A percentile compares a stretch with the other conserved stretches of the same genome.
These are phyloP conservation scores for Graptemys geographica DNA, from an alignment of 2,797 vertebrate genomes.

Conservation along the genomic window DNA sequence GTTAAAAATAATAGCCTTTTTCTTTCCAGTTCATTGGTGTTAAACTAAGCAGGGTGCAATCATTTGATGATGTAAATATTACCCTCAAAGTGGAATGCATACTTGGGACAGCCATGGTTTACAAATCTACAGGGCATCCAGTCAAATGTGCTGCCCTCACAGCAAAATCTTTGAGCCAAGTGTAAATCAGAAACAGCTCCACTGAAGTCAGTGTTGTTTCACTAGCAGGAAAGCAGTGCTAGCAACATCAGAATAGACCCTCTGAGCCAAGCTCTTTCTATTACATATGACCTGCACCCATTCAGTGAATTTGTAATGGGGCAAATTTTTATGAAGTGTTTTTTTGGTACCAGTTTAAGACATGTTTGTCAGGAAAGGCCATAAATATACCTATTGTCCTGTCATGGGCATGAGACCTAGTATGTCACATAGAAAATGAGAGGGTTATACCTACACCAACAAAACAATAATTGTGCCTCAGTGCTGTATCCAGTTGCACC, in stretches of 20 bases:
- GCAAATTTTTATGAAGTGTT: not conserved
- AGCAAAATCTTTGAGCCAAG: not conserved
- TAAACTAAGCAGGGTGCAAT: too few species aligned
- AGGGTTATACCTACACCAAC: not conserved
- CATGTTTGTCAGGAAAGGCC: not conserved
- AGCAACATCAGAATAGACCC: not conserved
- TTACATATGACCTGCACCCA: not conserved
- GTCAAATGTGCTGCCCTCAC: not conserved
- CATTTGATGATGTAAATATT: not conserved
- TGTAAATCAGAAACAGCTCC: not conserved
- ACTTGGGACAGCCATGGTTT: not conserved
- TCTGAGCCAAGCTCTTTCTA: not conserved
- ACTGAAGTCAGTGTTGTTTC: not conserved
- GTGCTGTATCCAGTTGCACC: not conserved
- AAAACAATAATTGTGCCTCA: not conserved
- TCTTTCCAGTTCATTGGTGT: not conserved
- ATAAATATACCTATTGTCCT: not conserved
- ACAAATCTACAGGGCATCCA: not conserved
- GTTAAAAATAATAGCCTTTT: not conserved
- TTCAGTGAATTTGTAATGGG: not conserved
- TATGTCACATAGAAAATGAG: not conserved
- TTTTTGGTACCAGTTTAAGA: not conserved
- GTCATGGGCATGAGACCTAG: not conserved
- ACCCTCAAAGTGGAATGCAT: not conserved
- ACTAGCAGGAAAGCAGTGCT: not conserved